Evolutionary conservation across 2,113 vertebrate genomes (phyloP), one percentile per base, ranked within the genome.

Genomic region (Dolichotis patagonum): DNA sequence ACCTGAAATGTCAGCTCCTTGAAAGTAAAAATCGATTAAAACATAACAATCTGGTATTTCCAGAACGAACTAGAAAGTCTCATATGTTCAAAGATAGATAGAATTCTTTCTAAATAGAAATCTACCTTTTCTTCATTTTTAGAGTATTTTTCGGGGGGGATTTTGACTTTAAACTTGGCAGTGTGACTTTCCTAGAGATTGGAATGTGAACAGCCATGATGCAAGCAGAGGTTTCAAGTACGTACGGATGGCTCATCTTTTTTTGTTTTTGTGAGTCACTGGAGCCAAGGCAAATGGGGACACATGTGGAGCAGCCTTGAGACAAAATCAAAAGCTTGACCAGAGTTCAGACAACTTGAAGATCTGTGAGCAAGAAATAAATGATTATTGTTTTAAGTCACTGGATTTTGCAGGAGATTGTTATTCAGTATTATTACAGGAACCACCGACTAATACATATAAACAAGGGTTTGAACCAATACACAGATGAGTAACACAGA

Each of bases 1-100:
- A 5, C 5, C 11, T 65, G 62, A 92, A 85, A 85, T 94, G 32
- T 83, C 73, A 96, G 81, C 60, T 94, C 56, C 35, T 94, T 67
- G 63, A 90, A 78, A n/a, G 46, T 17, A 88, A 83, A 78, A 89
- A 85, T 95, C 69, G 73, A 90, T 90, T 95, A 90, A 81, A 67
- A 95, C 35, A 95, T n/a, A n/a, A 35, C 62, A 78, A 90, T 32
- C 11, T 88, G 28, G 5, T 65, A 71, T 94, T 87, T 96, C 75
- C 22, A 77, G 81, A 95, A 62, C 26, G 67, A 89, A 20, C 32
- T 41, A 6, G 30, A 82, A 26, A 91, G 19, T 38, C n/a, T 92
- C 88, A 77, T 69, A 26, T 78, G 77, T 69, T 81, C 58, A 93
- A 67, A 71, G 49, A 86, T 38, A 77, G 52, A 20, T 24, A 85